A percentile compares a stretch with the other conserved stretches of the same genome.
Conservation (phyloP, 2,888 invertebrate species). For the Rugalucina vietnamica region DNA sequence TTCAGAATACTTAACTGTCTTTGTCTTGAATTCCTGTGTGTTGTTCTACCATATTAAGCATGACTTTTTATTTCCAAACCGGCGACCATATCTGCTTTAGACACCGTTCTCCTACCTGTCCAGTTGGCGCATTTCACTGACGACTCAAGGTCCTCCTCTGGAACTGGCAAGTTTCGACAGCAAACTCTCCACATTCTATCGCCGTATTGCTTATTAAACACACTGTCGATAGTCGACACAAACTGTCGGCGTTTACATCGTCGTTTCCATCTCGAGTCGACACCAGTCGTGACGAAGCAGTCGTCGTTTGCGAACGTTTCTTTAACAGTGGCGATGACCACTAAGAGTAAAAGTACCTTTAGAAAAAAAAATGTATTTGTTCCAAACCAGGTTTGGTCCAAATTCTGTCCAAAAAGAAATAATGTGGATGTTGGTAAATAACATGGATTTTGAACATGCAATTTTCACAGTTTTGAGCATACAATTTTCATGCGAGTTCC, state of each 20-base stretch:
- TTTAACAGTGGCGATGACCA: not conserved
- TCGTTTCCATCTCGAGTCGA: not conserved
- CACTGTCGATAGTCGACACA: not conserved
- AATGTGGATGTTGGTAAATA: no score
- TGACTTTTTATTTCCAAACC: no score
- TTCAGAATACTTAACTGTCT: no score
- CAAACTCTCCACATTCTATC: not conserved
- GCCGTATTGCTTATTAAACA: not conserved
- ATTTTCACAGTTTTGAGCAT: not conserved
- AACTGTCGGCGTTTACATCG: not conserved
- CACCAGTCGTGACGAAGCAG: not conserved
- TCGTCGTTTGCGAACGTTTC: not conserved
- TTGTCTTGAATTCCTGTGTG: no score
- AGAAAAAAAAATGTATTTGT: not conserved
- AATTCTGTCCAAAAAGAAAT: no score
- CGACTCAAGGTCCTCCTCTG: not conserved
- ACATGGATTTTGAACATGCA: not conserved
- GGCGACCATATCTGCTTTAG: no score
- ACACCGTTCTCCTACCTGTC: no score
- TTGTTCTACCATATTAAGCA: no score
- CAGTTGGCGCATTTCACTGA: not conserved
- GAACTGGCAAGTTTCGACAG: not conserved
- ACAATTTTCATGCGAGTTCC: not conserved
- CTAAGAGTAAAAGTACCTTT: not conserved
- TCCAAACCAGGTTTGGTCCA: not conserved